Evolutionary conservation across 92 coral and sea anemone species (phyloP).

Genomic region (Pocillopora meandrina): DNA sequence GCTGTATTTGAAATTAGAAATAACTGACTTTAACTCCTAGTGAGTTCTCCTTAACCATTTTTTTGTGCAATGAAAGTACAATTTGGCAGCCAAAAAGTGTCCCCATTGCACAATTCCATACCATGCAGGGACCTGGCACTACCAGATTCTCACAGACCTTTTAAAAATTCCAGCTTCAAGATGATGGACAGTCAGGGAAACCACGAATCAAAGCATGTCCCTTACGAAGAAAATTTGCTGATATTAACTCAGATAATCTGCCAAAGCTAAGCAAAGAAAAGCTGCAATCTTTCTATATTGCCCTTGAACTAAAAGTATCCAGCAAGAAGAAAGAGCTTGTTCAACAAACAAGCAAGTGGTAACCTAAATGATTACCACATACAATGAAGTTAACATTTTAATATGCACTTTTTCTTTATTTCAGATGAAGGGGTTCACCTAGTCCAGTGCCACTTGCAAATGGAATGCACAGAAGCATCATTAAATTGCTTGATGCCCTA

Average conservation of each 20-base stretch:
- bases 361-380: constrained; percentile 6
- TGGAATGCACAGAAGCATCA: constrained; percentile 56
- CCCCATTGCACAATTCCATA: too few relatives aligned
- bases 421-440: constrained; percentile 54
- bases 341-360: constrained; percentile 2
- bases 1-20: too few relatives aligned
- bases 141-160: too few relatives aligned
- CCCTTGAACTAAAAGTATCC: not conserved
- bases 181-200: too few relatives aligned
- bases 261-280: constrained; percentile 31
- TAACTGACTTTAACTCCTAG: too few relatives aligned
- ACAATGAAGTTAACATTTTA: constrained; percentile 18
- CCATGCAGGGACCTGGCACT: too few relatives aligned
- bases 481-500: constrained; percentile 63
- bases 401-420: constrained; percentile 34
- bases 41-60: too few relatives aligned
- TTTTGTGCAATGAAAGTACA: too few relatives aligned
- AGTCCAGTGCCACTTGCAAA: constrained; percentile 62
- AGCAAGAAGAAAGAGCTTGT: not conserved
- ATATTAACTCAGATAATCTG: constrained; percentile 25
- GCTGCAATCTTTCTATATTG: not conserved
- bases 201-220: too few relatives aligned
- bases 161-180: too few relatives aligned
- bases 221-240: not conserved
- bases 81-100: too few relatives aligned